Evolutionary conservation across 2,797 vertebrate genomes (phyloP).

Genomic region (Myotis vivesi): DNA sequence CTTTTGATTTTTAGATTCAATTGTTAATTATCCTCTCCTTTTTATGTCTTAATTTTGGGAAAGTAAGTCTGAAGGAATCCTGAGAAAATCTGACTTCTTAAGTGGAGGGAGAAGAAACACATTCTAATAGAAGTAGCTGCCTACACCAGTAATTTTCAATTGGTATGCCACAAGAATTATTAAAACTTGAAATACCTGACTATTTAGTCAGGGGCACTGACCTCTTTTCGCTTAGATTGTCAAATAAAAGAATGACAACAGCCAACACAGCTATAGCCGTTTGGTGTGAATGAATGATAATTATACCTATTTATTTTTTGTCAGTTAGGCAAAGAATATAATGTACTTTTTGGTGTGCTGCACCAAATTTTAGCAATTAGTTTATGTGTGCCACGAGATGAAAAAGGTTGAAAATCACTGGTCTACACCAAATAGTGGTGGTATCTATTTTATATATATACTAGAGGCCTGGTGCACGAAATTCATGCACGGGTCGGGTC

Average conservation of each 20-base stretch:
- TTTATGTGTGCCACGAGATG: neutral
- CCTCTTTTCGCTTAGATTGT: neutral
- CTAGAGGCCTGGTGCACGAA: too few species aligned
- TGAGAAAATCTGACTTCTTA: conserved; percentile 6
- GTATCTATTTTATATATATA: neutral
- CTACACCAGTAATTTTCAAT: neutral
- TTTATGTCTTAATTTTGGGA: conserved; percentile 1
- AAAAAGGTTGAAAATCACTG: neutral
- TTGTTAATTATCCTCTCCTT: neutral
- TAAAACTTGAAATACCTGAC: neutral
- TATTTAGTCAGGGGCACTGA: neutral
- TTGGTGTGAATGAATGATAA: neutral
- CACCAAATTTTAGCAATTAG: neutral
- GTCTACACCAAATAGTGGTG: neutral
- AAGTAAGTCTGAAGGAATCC: neutral
- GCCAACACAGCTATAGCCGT: neutral
- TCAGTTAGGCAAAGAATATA: neutral
- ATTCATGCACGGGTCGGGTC: too few species aligned
- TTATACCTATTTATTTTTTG: neutral
- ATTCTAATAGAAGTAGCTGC: neutral
- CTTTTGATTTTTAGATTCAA: too few species aligned
- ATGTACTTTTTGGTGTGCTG: neutral
- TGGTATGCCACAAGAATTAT: neutral
- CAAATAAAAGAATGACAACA: neutral
- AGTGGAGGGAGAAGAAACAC: neutral